Conservation (phyloP, 1,140 invertebrate genomes). For the Stenopsyche tienmushanensis region DNA sequence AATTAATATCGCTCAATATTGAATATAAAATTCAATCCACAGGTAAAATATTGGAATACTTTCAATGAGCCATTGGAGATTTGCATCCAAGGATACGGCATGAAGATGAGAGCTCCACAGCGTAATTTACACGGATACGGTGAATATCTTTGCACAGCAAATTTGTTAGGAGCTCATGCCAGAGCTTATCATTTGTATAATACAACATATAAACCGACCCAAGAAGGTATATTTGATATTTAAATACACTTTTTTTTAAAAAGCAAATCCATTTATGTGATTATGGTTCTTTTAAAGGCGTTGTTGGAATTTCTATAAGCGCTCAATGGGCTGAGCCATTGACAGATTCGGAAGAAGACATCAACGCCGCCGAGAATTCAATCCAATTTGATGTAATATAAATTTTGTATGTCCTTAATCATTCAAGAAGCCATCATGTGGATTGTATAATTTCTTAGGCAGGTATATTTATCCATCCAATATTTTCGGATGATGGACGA, state of each 20-base stretch:
- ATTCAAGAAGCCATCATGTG: not conserved
- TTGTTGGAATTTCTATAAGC: slow-evolving; percentile 56
- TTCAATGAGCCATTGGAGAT: slow-evolving; percentile 54
- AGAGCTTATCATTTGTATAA: slow-evolving; percentile 56
- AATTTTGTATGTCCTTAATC: not conserved
- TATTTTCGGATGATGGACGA: slow-evolving; percentile 42
- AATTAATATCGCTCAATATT: slow-evolving; percentile 47
- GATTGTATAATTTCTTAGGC: slow-evolving; percentile 35
- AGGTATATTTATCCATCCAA: slow-evolving; percentile 43
- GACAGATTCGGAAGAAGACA: slow-evolving; percentile 46
- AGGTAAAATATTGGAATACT: slow-evolving; percentile 52
- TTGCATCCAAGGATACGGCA: slow-evolving; percentile 46
- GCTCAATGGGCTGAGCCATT: slow-evolving; percentile 53
- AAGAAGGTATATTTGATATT: slow-evolving; percentile 44
- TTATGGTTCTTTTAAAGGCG: slow-evolving; percentile 44
- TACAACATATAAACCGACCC: slow-evolving; percentile 49
- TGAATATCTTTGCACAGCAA: slow-evolving; percentile 57
- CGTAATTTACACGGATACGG: slow-evolving; percentile 48
- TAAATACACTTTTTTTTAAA: not conserved
- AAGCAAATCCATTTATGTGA: not conserved
- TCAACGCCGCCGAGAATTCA: slow-evolving; percentile 49
- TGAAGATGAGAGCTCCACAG: slow-evolving; percentile 44
- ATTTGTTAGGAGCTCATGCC: slow-evolving; percentile 58
- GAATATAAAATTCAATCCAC: not conserved
- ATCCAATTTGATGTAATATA: slow-evolving; percentile 45